phyloP scores from a whole-genome alignment of 2,797 vertebrate genomes.

The Tragopan temminckii region DNA sequence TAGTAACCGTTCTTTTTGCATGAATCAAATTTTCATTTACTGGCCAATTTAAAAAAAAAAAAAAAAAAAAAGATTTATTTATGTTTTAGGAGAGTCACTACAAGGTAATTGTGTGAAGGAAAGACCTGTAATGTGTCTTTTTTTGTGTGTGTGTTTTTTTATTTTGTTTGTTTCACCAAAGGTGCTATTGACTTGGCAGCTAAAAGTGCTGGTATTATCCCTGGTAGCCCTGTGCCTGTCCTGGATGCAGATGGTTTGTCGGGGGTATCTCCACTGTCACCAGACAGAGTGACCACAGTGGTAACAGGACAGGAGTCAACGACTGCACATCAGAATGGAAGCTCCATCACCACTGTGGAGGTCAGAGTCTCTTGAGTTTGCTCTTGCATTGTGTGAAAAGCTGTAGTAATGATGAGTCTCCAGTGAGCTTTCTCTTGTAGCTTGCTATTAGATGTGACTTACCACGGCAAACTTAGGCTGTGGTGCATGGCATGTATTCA shows the following conservation, averaged over 20 bases:
- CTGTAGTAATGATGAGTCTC: neutral
- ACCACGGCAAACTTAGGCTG: rapidly evolving
- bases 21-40: neutral
- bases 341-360: constrained; percentile 76
- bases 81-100: neutral
- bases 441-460: neutral
- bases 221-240: constrained; percentile 87
- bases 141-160: neutral
- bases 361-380: constrained; percentile 76
- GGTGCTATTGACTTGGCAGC: constrained; percentile 96
- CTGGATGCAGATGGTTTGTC: constrained; percentile 81
- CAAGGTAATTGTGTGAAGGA: neutral
- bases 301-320: constrained; percentile 65
- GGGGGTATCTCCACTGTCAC: constrained; percentile 76
- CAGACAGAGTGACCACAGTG: constrained; percentile 64
- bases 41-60: rapidly evolving
- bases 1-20: neutral
- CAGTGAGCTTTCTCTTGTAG: neutral
- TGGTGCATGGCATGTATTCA: neutral
- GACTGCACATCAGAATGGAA: constrained; percentile 74
- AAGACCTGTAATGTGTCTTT: neutral
- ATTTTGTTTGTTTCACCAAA: constrained; percentile 65
- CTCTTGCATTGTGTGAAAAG: neutral
- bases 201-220: constrained; percentile 97
- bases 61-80: rapidly evolving